Evolutionary conservation across 2,888 invertebrate genomes (phyloP).

Genomic region (Drosophila mulleri): DNA sequence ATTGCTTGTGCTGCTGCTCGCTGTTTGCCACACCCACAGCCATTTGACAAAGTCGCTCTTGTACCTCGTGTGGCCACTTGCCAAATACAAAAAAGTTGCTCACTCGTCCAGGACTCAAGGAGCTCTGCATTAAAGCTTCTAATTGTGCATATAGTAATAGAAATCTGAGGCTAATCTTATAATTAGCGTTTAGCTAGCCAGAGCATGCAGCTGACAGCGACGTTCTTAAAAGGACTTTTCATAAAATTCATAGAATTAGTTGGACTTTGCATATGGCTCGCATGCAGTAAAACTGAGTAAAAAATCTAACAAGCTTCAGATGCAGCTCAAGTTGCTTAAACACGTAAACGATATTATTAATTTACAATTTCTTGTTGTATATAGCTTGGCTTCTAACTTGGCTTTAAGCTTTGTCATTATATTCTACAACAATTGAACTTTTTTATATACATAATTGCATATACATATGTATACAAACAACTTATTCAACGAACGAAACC

Average conservation of each 20-base stretch:
- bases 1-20: neutral
- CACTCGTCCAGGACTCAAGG: conserved; percentile 5
- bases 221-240: neutral
- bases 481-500: too few species aligned
- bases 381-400: too few species aligned
- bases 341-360: too few species aligned
- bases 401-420: too few species aligned
- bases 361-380: too few species aligned
- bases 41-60: conserved; percentile 21
- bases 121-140: neutral
- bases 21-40: conserved; percentile 11
- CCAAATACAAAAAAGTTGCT: conserved; percentile 22
- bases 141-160: neutral
- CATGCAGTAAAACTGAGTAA: too few species aligned
- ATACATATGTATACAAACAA: too few species aligned
- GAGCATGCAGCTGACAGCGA: neutral
- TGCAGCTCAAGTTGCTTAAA: too few species aligned
- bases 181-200: neutral
- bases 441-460: too few species aligned
- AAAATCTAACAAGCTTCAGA: too few species aligned
- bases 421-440: too few species aligned
- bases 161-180: neutral
- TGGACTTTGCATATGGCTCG: too few species aligned
- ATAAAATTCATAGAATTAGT: neutral
- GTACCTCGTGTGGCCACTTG: conserved; percentile 24